Evolutionary conservation across 2,888 invertebrate genomes (phyloP).

Genomic region (Acleris emargana): DNA sequence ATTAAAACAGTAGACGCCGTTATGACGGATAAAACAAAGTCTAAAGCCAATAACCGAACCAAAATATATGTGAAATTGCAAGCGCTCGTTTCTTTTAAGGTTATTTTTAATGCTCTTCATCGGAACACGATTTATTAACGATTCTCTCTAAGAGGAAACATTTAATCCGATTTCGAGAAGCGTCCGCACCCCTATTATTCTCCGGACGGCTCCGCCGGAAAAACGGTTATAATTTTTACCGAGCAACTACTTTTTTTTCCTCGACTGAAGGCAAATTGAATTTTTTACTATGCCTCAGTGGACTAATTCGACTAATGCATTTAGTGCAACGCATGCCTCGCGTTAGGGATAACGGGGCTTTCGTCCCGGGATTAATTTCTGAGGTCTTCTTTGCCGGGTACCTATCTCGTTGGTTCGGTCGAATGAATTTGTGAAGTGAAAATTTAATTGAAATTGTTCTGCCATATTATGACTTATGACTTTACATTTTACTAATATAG

Average conservation of each 20-base stretch:
- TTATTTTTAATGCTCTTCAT: constrained; percentile 30
- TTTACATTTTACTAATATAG: too few species aligned
- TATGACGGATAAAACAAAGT: not conserved
- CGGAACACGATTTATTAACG: constrained; percentile 53
- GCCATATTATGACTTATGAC: too few species aligned
- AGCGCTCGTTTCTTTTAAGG: constrained; percentile 1
- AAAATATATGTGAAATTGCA: constrained; percentile 12
- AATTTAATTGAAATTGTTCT: too few species aligned
- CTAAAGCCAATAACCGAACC: not conserved
- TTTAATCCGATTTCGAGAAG: constrained; percentile 74
- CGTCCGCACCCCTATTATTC: constrained; percentile 64
- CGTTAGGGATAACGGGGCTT: constrained; percentile 42
- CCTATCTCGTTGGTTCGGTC: not conserved
- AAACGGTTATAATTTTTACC: constrained; percentile 78
- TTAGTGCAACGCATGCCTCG: constrained; percentile 71
- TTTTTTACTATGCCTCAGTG: constrained; percentile 77
- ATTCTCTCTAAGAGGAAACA: constrained; percentile 61
- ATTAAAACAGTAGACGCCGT: not conserved
- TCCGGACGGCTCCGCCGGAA: constrained; percentile 60
- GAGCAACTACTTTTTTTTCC: constrained; percentile 62
- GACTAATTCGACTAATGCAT: constrained; percentile 80
- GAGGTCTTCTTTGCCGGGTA: constrained; percentile 33
- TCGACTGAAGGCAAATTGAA: constrained; percentile 75
- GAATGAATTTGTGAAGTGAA: not conserved
- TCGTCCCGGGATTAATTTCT: constrained; percentile 45